A percentile compares a stretch with the other conserved stretches of the same genome.
Evolutionary conservation across 2,888 invertebrate species (phyloP).

Genomic region (Copidosoma aretas): DNA sequence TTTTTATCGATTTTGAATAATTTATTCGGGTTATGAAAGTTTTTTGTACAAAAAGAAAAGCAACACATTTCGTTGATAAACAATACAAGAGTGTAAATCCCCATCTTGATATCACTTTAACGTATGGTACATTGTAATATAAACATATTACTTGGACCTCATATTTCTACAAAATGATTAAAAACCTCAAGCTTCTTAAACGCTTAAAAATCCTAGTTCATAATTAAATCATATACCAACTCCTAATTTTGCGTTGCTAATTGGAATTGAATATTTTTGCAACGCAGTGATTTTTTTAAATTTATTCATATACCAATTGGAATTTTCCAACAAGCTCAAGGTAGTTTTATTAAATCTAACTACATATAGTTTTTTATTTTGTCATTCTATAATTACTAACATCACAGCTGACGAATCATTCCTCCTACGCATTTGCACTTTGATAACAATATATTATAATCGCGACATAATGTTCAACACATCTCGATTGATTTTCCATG

Average conservation of each 20-base stretch:
- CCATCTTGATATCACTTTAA: neutral
- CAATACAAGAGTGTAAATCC: conserved; percentile 25
- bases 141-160: conserved; percentile 38
- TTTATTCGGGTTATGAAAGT: no score
- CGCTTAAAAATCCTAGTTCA: conserved; percentile 25
- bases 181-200: conserved; percentile 30
- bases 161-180: conserved; percentile 40
- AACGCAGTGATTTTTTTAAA: neutral
- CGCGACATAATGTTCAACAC: conserved; percentile 25
- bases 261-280: no score
- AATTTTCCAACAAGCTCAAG: conserved; percentile 18
- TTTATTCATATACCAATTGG: conserved; percentile 4
- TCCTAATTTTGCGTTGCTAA: no score
- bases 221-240: neutral
- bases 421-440: conserved; percentile 33
- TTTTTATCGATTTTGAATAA: no score
- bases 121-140: conserved; percentile 29
- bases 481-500: conserved; percentile 15
- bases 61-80: conserved; percentile 14
- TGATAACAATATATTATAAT: conserved; percentile 18
- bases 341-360: conserved; percentile 22
- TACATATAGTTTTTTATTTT: conserved; percentile 21
- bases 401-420: conserved; percentile 37
- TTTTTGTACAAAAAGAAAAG: no score
- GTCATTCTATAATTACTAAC: conserved; percentile 25